These are phyloP conservation scores for Notarius lentiginosus DNA, from an alignment of 2,113 vertebrate species.

Conservation along the genomic window DNA sequence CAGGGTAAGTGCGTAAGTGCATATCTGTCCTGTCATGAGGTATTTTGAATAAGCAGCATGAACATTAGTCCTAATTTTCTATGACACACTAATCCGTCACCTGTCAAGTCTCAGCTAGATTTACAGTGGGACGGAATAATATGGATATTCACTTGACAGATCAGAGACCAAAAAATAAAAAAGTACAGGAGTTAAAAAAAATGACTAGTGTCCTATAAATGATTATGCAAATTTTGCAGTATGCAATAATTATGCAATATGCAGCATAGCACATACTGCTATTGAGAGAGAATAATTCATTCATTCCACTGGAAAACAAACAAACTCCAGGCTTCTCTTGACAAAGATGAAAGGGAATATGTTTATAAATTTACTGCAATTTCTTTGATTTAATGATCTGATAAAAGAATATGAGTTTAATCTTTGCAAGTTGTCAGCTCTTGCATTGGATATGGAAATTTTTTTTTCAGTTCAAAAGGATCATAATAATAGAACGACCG, in stretches of 20 bases:
- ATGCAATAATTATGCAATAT: constrained; percentile 38
- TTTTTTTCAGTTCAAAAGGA: constrained; percentile 36
- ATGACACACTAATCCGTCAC: constrained; percentile 17
- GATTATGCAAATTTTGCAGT: constrained; percentile 30
- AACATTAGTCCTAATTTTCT: constrained; percentile 15
- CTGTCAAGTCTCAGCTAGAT: background rate
- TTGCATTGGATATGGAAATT: constrained; percentile 11
- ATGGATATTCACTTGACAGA: background rate
- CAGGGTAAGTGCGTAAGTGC: background rate
- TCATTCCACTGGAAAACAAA: constrained; percentile 42
- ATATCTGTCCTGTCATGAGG: background rate
- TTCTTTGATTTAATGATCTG: constrained; percentile 38
- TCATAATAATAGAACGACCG: background rate
- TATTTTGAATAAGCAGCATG: background rate
- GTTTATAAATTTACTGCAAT: constrained; percentile 33
- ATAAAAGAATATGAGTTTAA: constrained; percentile 37
- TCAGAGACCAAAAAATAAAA: background rate
- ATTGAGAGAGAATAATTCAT: constrained; percentile 29
- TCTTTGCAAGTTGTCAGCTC: constrained; percentile 18
- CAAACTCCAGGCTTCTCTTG: constrained; percentile 32
- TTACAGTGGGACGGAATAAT: background rate
- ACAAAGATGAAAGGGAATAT: constrained; percentile 44
- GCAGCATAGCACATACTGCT: constrained; percentile 14
- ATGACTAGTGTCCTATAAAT: constrained; percentile 33
- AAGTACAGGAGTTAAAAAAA: background rate